Conservation (phyloP, 2,888 invertebrate species). For the Scaptomyza parva region DNA sequence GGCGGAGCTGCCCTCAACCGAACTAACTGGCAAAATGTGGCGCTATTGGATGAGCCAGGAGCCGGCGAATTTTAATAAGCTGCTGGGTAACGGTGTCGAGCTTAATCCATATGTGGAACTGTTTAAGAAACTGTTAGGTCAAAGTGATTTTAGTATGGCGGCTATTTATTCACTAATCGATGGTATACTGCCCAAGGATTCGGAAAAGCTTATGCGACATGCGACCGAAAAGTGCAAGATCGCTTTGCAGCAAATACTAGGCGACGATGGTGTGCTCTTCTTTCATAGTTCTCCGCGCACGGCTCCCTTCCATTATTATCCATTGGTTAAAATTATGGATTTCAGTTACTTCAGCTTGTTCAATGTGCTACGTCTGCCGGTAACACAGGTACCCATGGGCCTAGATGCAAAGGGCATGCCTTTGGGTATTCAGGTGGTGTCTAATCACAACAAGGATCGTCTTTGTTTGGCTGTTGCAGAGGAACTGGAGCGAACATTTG, state of each 20-base stretch:
- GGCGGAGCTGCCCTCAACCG: conserved; percentile 75
- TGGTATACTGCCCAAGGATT: conserved; percentile 88
- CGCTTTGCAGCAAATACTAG: conserved; percentile 88
- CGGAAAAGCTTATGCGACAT: conserved; percentile 88
- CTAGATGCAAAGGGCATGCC: conserved; percentile 92
- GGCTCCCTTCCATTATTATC: conserved; percentile 93
- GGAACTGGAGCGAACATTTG: conserved; percentile 94
- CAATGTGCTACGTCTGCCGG: conserved; percentile 93
- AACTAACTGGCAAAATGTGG: conserved; percentile 89
- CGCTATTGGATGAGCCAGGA: conserved; percentile 91
- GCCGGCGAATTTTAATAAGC: conserved; percentile 87
- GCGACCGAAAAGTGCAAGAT: conserved; percentile 87
- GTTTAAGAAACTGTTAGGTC: conserved; percentile 87
- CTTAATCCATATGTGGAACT: conserved; percentile 86
- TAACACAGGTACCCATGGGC: conserved; percentile 92
- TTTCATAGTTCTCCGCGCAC: conserved; percentile 92
- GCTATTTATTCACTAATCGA: conserved; percentile 89
- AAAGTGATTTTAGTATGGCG: conserved; percentile 88
- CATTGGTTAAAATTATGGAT: conserved; percentile 91
- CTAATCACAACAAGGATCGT: conserved; percentile 92
- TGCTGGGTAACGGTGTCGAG: conserved; percentile 88
- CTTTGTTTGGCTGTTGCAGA: conserved; percentile 95
- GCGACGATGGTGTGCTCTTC: conserved; percentile 92
- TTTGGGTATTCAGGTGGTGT: conserved; percentile 95
- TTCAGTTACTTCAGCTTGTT: conserved; percentile 94